phyloP scores from a whole-genome alignment of 2,797 vertebrate species.

The Chromis chromis region DNA sequence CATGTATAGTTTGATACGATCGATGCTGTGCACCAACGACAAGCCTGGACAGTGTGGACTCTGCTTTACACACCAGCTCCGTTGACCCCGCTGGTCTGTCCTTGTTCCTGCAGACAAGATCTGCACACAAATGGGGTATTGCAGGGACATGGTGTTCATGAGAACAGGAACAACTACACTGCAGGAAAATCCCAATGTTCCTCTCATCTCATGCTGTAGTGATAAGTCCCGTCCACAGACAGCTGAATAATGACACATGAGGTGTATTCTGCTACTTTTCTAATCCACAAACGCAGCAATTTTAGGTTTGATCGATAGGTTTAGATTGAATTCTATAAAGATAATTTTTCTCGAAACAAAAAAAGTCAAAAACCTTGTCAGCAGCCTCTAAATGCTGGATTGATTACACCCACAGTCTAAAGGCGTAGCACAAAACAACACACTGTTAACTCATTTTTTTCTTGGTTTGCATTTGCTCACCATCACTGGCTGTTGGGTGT shows the following conservation, averaged over 20 bases:
- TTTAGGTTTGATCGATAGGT: background rate
- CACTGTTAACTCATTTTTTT: too few relatives aligned
- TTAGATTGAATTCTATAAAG: background rate
- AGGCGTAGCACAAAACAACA: too few relatives aligned
- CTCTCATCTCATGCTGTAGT: background rate
- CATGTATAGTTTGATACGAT: background rate
- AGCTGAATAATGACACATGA: conserved; percentile 17
- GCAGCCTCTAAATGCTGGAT: too few relatives aligned
- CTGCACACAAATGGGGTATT: conserved; percentile 17
- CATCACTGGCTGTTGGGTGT: background rate
- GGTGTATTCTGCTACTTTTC: background rate
- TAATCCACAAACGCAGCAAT: conserved; percentile 12
- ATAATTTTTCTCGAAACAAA: background rate
- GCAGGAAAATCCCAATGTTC: background rate
- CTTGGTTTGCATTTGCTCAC: background rate
- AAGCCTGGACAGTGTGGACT: background rate
- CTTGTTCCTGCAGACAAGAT: conserved; percentile 13
- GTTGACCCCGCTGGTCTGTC: conserved; percentile 1
- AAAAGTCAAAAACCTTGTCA: background rate
- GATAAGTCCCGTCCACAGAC: conserved; percentile 2
- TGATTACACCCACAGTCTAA: too few relatives aligned
- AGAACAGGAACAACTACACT: conserved; percentile 5
- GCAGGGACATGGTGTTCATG: conserved; percentile 12
- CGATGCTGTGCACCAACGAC: background rate
- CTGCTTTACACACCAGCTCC: background rate